Evolutionary conservation across 1,140 invertebrate genomes (phyloP).

Genomic region (Panagrolaimus sp.): DNA sequence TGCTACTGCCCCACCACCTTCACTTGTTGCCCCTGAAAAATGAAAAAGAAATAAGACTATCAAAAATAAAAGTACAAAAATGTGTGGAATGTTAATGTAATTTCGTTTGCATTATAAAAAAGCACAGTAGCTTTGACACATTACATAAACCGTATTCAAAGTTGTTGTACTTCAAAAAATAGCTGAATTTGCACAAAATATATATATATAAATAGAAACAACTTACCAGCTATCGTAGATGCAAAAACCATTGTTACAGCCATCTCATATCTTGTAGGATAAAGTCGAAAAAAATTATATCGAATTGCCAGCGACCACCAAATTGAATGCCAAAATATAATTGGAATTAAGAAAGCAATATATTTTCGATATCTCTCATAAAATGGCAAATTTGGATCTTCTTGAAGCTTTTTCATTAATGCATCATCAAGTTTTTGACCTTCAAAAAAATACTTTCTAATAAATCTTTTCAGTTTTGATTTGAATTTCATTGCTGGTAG

Average conservation of each 20-base stretch:
- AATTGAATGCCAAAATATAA: slow-evolving; percentile 32
- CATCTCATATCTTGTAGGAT: slow-evolving; percentile 37
- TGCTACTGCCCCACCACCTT: slow-evolving; percentile 43
- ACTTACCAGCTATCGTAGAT: slow-evolving; percentile 39
- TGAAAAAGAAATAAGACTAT: background rate
- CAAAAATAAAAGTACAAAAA: too few relatives aligned
- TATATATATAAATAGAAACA: too few relatives aligned
- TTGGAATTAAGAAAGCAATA: slow-evolving; percentile 36
- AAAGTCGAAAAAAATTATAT: slow-evolving; percentile 44
- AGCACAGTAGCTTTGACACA: too few relatives aligned
- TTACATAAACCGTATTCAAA: too few relatives aligned
- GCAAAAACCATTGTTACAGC: slow-evolving; percentile 47
- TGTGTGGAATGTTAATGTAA: too few relatives aligned
- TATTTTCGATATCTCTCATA: slow-evolving; percentile 34
- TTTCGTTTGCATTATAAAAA: too few relatives aligned
- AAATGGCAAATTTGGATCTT: slow-evolving; percentile 22
- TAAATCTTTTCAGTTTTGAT: slow-evolving; percentile 14
- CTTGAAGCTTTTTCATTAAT: slow-evolving; percentile 16
- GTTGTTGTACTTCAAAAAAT: too few relatives aligned
- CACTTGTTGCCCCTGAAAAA: slow-evolving; percentile 41
- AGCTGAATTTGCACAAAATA: too few relatives aligned
- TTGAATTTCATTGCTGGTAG: too few relatives aligned
- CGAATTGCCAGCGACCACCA: slow-evolving; percentile 46
- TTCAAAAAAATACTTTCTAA: slow-evolving; percentile 36
- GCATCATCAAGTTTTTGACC: slow-evolving; percentile 33